Evolutionary conservation across 2,888 invertebrate species (phyloP).

Genomic region (Rhingia campestris): DNA sequence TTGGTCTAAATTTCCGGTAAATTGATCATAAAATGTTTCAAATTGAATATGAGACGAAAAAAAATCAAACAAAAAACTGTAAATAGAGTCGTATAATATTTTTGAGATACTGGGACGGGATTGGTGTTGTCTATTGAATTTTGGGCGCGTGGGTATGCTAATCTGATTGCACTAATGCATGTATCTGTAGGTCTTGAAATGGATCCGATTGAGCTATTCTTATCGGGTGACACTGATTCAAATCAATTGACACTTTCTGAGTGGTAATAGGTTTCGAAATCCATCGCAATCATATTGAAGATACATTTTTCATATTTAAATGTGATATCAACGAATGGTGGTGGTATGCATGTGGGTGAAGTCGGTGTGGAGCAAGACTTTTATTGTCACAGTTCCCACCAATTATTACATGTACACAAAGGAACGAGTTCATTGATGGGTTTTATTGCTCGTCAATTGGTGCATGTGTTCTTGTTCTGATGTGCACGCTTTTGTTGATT

Average conservation of each 20-base stretch:
- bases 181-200: not conserved
- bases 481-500: conserved; percentile 33
- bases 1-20: conserved; percentile 44
- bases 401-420: conserved; percentile 34
- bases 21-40: conserved; percentile 45
- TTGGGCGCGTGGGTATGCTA: conserved; percentile 2
- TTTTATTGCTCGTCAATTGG: conserved; percentile 34
- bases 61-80: conserved; percentile 5
- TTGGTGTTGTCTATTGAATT: not conserved
- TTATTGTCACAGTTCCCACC: conserved; percentile 61
- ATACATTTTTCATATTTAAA: conserved; percentile 50
- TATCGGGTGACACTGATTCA: conserved; percentile 10
- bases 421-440: conserved; percentile 35
- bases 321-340: not conserved
- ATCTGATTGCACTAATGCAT: not conserved
- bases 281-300: conserved; percentile 54
- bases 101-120: not conserved
- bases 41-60: not conserved
- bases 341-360: conserved; percentile 54
- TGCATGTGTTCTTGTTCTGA: not conserved
- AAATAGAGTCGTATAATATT: conserved; percentile 21
- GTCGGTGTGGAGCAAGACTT: conserved; percentile 35
- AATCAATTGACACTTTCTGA: not conserved
- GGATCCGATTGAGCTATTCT: not conserved
- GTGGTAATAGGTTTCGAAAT: conserved; percentile 10